A percentile compares a stretch with the other conserved stretches of the same genome.
Evolutionary conservation across 2,888 invertebrate species (phyloP).

Genomic region (Napeogenes sylphis): DNA sequence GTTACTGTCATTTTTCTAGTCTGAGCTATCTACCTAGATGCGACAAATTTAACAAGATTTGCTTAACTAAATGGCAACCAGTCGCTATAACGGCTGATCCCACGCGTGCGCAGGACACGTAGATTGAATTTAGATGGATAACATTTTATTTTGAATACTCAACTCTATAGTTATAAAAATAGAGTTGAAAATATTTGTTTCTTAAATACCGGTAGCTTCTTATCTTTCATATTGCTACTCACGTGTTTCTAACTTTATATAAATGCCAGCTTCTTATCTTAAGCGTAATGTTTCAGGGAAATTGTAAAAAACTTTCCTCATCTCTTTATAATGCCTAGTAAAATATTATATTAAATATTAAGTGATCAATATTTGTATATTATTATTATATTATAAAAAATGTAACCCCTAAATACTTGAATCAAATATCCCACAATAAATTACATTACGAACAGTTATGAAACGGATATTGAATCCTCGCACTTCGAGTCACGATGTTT

Average conservation of each 20-base stretch:
- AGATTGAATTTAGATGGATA: conserved; percentile 44
- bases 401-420: background rate
- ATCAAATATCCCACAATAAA: background rate
- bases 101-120: conserved; percentile 48
- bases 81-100: conserved; percentile 45
- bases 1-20: background rate
- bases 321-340: no score
- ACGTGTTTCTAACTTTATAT: conserved; percentile 4
- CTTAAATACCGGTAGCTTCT: conserved; percentile 27
- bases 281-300: background rate
- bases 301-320: background rate
- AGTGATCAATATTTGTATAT: no score
- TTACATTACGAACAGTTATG: conserved; percentile 4
- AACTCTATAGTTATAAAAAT: conserved; percentile 4
- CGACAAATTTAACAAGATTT: conserved; percentile 10
- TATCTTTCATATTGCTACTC: conserved; percentile 18
- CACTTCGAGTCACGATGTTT: conserved; percentile 35
- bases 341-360: no score
- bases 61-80: conserved; percentile 18
- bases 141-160: conserved; percentile 9
- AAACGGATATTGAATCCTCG: conserved; percentile 26
- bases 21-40: conserved; percentile 3
- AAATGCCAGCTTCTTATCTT: background rate
- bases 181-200: conserved; percentile 13
- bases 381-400: no score